Conservation (phyloP, 2,113 vertebrate genomes). For the Gobiocypris rarus region DNA sequence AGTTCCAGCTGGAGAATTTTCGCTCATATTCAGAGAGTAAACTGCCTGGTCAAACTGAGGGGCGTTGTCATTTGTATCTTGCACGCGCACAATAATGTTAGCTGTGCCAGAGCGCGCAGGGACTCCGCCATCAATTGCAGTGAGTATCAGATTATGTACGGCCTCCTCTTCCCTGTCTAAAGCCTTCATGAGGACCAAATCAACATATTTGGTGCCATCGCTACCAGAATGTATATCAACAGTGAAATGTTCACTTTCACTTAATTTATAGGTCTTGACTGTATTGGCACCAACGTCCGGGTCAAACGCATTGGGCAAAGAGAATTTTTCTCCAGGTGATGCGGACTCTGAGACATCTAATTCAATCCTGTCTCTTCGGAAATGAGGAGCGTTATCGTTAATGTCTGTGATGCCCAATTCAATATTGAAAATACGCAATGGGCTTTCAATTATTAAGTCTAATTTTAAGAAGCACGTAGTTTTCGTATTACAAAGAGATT, state of each 20-base stretch:
- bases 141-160: slow-evolving; percentile 68
- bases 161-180: slow-evolving; percentile 65
- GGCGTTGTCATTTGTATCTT: slow-evolving; percentile 73
- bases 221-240: slow-evolving; percentile 68
- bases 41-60: slow-evolving; percentile 63
- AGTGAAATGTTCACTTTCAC: slow-evolving; percentile 68
- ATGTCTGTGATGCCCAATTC: slow-evolving; percentile 71
- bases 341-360: slow-evolving; percentile 69
- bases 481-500: slow-evolving; percentile 63
- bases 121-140: slow-evolving; percentile 71
- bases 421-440: slow-evolving; percentile 74
- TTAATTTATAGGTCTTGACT: slow-evolving; percentile 66
- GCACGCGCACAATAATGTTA: slow-evolving; percentile 65
- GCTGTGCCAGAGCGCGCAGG: slow-evolving; percentile 70
- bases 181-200: slow-evolving; percentile 54
- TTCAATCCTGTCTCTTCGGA: slow-evolving; percentile 72
- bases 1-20: slow-evolving; percentile 68
- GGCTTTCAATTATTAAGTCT: slow-evolving; percentile 74
- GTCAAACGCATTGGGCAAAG: slow-evolving; percentile 71
- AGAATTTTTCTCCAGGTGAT: slow-evolving; percentile 64
- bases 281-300: slow-evolving; percentile 65
- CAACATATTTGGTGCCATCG: slow-evolving; percentile 61
- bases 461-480: slow-evolving; percentile 69
- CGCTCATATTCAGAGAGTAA: slow-evolving; percentile 63
- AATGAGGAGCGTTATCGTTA: slow-evolving; percentile 72